phyloP scores from a whole-genome alignment of 2,113 vertebrate species.

The Perca schrenkii region DNA sequence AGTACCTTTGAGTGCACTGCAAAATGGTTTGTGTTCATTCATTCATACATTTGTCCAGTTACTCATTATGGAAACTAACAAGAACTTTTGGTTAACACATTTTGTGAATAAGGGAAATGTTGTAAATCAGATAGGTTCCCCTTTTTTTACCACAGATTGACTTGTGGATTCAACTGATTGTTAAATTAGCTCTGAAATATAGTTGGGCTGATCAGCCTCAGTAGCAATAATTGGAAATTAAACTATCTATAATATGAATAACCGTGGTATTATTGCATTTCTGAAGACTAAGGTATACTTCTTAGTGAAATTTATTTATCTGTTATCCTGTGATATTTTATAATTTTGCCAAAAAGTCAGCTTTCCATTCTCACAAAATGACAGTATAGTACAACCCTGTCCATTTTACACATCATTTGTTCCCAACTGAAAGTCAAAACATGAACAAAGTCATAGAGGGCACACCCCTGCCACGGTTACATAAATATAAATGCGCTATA shows the following conservation, averaged over 20 bases:
- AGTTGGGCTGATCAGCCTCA: neutral
- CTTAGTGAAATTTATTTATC: neutral
- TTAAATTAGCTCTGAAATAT: neutral
- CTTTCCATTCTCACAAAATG: neutral
- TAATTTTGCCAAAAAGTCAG: neutral
- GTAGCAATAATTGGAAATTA: neutral
- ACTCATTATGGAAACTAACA: too few species aligned
- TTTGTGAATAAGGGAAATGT: conserved; percentile 21
- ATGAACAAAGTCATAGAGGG: neutral
- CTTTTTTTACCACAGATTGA: neutral
- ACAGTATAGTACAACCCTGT: neutral
- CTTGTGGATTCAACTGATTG: neutral
- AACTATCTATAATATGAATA: neutral
- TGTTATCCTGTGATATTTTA: neutral
- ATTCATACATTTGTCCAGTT: neutral
- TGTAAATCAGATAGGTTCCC: neutral
- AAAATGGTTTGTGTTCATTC: conserved; percentile 51
- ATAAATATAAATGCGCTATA: neutral
- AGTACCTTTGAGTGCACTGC: neutral
- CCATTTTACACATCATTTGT: neutral
- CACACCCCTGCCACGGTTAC: neutral
- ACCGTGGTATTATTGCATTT: neutral
- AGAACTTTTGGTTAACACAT: neutral
- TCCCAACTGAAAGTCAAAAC: neutral
- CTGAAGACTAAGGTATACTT: neutral